A percentile compares a stretch with the other conserved stretches of the same genome.
Evolutionary conservation across 2,797 vertebrate genomes (phyloP).

Genomic region (Miichthys miiuy): DNA sequence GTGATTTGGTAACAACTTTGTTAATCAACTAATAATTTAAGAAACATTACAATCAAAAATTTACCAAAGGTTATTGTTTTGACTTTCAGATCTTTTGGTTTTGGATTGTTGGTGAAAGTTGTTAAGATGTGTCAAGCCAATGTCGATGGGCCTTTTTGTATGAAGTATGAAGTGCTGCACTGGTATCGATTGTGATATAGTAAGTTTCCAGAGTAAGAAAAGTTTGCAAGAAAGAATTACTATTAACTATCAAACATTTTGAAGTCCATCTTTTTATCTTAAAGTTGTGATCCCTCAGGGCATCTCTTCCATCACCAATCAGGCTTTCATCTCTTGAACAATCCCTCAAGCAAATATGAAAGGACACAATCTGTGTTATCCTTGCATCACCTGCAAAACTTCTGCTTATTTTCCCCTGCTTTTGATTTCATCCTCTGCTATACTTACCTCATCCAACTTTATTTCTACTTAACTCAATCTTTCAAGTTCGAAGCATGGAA

Average conservation of each 20-base stretch:
- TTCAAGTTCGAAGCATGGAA: constrained; percentile 12
- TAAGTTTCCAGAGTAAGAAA: neutral
- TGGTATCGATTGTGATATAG: neutral
- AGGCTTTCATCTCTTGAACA: constrained; percentile 21
- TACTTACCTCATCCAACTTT: constrained; percentile 20
- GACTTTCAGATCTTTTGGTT: neutral
- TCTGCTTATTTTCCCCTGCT: neutral
- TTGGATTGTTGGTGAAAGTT: too few species aligned
- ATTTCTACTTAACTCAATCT: constrained; percentile 19
- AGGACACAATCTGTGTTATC: neutral
- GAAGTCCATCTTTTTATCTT: constrained; percentile 19
- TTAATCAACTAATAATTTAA: neutral
- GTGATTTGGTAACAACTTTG: neutral
- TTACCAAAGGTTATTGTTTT: neutral
- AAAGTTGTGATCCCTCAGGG: neutral
- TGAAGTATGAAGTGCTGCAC: neutral
- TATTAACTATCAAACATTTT: constrained; percentile 1
- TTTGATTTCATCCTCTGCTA: constrained; percentile 1
- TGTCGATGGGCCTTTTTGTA: neutral
- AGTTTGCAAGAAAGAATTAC: neutral
- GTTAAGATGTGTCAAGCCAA: neutral
- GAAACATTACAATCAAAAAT: neutral
- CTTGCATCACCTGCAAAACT: constrained; percentile 10
- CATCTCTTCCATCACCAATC: neutral
- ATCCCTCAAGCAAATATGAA: constrained; percentile 3